Evolutionary conservation across 2,888 invertebrate species (phyloP).

Genomic region (Eupithecia pulchellata): DNA sequence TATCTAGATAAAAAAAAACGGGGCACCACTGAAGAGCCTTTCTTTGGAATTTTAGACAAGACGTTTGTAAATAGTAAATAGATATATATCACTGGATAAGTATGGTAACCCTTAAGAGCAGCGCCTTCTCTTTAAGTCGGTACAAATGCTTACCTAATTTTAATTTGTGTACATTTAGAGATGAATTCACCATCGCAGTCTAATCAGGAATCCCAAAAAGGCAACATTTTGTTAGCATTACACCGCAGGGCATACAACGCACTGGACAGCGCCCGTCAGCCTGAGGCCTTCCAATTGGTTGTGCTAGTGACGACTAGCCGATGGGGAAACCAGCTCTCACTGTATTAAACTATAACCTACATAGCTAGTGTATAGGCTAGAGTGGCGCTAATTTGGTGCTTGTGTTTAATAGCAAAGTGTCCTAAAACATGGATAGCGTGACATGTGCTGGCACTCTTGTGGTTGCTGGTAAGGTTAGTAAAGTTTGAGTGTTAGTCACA

Average conservation of each 20-base stretch:
- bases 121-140: not conserved
- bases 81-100: not conserved
- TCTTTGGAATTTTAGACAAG: not conserved
- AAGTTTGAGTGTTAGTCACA: not conserved
- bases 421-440: constrained; percentile 3
- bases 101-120: not conserved
- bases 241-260: not conserved
- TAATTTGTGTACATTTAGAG: not conserved
- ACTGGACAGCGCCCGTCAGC: not conserved
- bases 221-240: not conserved
- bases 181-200: constrained; percentile 1
- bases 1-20: not conserved
- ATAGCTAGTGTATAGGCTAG: not conserved
- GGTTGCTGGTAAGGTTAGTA: not conserved
- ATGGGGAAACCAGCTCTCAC: not conserved
- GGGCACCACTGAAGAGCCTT: not conserved
- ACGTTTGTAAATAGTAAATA: not conserved
- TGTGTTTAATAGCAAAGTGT: not conserved
- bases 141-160: not conserved
- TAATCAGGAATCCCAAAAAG: not conserved
- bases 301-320: not conserved
- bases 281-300: not conserved
- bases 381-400: not conserved
- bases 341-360: not conserved
- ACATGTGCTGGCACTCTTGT: not conserved